Evolutionary conservation across 1,140 invertebrate species (phyloP).

Genomic region (Kradibia gibbosae): DNA sequence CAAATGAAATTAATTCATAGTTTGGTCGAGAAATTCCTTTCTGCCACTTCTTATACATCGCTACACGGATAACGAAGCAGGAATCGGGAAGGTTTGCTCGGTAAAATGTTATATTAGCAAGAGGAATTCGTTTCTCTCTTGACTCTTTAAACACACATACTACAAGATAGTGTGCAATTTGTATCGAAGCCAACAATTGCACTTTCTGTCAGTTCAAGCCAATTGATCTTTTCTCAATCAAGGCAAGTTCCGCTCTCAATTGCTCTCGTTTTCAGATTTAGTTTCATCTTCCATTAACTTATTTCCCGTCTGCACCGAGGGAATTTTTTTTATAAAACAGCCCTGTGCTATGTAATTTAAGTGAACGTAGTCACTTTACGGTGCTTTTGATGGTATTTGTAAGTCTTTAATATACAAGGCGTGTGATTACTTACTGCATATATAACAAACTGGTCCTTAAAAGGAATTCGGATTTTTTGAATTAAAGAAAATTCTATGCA

Average conservation of each 20-base stretch:
- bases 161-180: conserved; percentile 28
- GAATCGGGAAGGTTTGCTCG: neutral
- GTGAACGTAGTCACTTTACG: neutral
- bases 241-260: conserved; percentile 10
- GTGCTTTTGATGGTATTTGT: neutral
- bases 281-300: conserved; percentile 13
- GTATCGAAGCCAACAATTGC: conserved; percentile 14
- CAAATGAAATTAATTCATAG: neutral
- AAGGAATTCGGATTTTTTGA: neutral
- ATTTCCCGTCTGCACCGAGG: conserved; percentile 1
- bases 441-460: neutral
- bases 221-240: conserved; percentile 35
- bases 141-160: conserved; percentile 17
- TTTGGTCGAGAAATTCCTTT: neutral
- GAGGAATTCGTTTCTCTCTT: conserved; percentile 23
- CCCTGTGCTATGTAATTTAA: neutral
- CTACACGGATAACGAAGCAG: neutral
- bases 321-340: neutral
- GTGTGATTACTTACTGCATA: neutral
- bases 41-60: neutral
- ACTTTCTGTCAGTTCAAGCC: conserved; percentile 18
- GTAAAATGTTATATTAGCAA: conserved; percentile 26
- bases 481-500: neutral
- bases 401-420: neutral
- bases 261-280: neutral